Base-by-base conservation (phyloP, 2,113 vertebrate species). In the Oophaga pumilio region DNA sequence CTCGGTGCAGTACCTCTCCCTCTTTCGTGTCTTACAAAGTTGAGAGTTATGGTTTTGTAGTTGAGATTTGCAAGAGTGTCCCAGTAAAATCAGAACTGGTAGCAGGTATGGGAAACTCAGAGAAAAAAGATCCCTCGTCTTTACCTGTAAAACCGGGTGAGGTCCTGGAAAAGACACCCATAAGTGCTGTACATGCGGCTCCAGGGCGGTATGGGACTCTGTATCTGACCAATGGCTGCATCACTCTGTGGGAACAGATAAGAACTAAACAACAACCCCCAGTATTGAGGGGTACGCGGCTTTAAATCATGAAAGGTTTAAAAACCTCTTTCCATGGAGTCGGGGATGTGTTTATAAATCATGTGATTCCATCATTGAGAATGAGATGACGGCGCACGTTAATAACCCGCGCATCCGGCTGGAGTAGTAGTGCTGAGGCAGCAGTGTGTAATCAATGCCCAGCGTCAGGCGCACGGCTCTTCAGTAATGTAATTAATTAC, bases 391-490 rank as follows among this genome's bases (percentile, higher is more conserved):
- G 22, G 53, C 14, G 43, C 77, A 53, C 24, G 49, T 78, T 53
- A 78, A 56, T 56, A 20, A n/a, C 13, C 24, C 24, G 8, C n/a
- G 6, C 18, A 22, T 13, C 18, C 8, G 15, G 14, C 4, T 18
- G 33, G 64, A 10, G 43, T 0, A 17, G 15, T 13, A 74, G 71
- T 78, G 84, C 84, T 85, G 84, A 85, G 57, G 71, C 4, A 60
- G 84, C 74, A 60, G 8, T 17, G 71, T 24, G 49, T n/a, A 76
- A 85, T 85, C 84, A 77, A 85, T 85, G 84, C 33, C 13, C 33
- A 9, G 33, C 22, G 74, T 64, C 56, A 77, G 26, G 20, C 57
- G 33, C 73, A 17, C 33, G 28, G 28, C 22, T 26, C 59, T 62
- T 50, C 52, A 14, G 56, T 62, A 85, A 64, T 85, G 74, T 52